Conservation (phyloP, 2,888 invertebrate genomes). For the Spodoptera picta region DNA sequence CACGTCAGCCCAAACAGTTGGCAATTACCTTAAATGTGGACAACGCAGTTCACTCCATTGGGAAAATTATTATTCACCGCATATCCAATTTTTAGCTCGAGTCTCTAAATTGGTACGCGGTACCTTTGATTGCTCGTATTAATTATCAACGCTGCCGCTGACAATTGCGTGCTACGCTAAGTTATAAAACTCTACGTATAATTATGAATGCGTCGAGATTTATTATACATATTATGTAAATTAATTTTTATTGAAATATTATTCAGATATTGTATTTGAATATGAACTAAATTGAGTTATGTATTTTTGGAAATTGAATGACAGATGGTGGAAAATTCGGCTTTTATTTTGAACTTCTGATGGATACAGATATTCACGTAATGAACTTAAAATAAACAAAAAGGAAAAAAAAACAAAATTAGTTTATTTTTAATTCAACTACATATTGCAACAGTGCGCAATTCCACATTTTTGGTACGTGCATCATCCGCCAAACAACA, state of each 20-base stretch:
- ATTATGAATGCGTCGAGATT: no score
- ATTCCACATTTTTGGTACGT: conserved; percentile 48
- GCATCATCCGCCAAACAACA: conserved; percentile 69
- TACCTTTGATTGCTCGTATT: conserved; percentile 78
- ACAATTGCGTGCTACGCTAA: conserved; percentile 36
- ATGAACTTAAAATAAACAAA: conserved; percentile 39
- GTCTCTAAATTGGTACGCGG: conserved; percentile 77
- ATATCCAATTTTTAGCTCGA: conserved; percentile 82
- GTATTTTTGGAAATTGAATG: no score
- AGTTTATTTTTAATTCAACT: conserved; percentile 39
- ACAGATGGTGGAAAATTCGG: background rate
- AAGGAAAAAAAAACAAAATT: conserved; percentile 30
- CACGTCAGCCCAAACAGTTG: conserved; percentile 86
- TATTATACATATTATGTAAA: no score
- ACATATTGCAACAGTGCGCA: conserved; percentile 14
- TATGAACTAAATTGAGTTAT: no score
- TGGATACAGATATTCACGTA: conserved; percentile 34
- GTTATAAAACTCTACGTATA: background rate
- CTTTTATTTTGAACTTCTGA: conserved; percentile 23
- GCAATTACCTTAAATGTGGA: conserved; percentile 88
- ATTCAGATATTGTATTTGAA: no score
- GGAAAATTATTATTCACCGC: conserved; percentile 87
- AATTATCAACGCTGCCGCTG: conserved; percentile 64
- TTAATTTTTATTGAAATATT: no score
- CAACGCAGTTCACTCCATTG: conserved; percentile 82